These are phyloP conservation scores for Otocyon megalotis DNA, from an alignment of 2,113 vertebrate species.

Conservation along the genomic window DNA sequence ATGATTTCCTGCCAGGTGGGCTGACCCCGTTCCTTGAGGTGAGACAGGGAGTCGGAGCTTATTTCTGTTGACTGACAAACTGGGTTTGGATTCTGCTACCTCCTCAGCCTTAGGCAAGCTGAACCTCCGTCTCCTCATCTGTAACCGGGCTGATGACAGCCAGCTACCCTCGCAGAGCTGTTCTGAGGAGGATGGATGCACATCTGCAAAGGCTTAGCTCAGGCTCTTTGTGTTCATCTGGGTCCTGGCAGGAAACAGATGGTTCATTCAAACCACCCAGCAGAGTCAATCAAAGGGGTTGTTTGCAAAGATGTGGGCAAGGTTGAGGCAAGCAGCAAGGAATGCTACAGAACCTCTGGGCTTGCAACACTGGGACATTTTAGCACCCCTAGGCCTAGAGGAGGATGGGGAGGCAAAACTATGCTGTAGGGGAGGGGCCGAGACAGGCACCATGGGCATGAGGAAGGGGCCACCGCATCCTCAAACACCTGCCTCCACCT, in stretches of 20 bases:
- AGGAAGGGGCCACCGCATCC: neutral
- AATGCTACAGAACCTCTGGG: neutral
- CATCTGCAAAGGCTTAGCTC: no score
- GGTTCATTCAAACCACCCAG: neutral
- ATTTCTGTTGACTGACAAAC: neutral
- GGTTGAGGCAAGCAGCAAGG: neutral
- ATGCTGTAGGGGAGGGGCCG: neutral
- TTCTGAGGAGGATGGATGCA: neutral
- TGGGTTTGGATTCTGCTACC: neutral
- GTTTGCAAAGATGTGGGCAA: neutral
- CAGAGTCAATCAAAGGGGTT: neutral
- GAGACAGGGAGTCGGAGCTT: neutral
- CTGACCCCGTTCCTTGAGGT: neutral
- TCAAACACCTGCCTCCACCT: no score
- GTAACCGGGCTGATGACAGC: neutral
- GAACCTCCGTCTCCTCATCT: neutral
- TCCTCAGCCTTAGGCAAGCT: neutral
- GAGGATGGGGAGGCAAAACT: neutral
- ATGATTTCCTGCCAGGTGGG: neutral
- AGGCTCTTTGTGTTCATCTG: neutral
- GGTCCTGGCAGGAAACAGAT: neutral
- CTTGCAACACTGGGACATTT: neutral
- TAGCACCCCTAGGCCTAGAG: neutral
- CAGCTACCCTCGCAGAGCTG: neutral
- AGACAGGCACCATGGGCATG: fast-evolving